Evolutionary conservation across 2,113 vertebrate species (phyloP).

Genomic region (Embiotoca jacksoni): DNA sequence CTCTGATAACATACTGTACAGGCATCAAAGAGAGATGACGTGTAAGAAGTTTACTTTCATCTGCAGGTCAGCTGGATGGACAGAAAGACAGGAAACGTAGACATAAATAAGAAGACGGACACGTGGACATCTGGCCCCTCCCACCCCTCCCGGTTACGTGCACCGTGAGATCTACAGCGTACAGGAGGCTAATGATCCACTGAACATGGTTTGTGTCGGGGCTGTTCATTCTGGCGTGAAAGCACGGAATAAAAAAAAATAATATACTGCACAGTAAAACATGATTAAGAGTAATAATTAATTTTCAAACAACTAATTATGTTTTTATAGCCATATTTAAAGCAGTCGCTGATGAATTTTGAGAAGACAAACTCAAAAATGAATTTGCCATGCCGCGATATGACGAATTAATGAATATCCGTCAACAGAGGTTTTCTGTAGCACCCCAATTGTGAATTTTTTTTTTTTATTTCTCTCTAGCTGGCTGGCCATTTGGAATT

Average conservation of each 20-base stretch:
- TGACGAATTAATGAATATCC: background rate
- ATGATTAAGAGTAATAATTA: background rate
- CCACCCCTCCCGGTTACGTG: constrained; percentile 1
- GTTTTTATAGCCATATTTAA: background rate
- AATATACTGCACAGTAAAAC: too few species aligned
- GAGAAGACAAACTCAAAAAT: background rate
- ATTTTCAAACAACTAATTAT: background rate
- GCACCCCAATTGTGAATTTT: background rate
- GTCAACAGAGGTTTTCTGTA: background rate
- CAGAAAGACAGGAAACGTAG: constrained; percentile 33
- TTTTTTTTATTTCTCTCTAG: constrained; percentile 11
- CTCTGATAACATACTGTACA: constrained; percentile 46
- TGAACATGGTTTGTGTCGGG: constrained; percentile 65
- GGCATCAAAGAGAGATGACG: constrained; percentile 62
- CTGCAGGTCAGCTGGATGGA: constrained; percentile 60
- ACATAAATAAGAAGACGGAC: constrained; percentile 35
- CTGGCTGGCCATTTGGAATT: constrained; percentile 52
- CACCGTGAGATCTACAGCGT: constrained; percentile 49
- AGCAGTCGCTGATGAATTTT: background rate
- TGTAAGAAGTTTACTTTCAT: constrained; percentile 67
- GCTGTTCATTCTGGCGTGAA: constrained; percentile 46
- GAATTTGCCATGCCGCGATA: background rate
- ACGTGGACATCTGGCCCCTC: constrained; percentile 10
- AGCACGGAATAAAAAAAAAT: constrained; percentile 1
- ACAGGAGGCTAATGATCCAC: constrained; percentile 61